Percentiles rank a stretch among this genome's conserved stretches.
Conservation (phyloP, 1,140 invertebrate genomes). For the Tribolium castaneum region DNA sequence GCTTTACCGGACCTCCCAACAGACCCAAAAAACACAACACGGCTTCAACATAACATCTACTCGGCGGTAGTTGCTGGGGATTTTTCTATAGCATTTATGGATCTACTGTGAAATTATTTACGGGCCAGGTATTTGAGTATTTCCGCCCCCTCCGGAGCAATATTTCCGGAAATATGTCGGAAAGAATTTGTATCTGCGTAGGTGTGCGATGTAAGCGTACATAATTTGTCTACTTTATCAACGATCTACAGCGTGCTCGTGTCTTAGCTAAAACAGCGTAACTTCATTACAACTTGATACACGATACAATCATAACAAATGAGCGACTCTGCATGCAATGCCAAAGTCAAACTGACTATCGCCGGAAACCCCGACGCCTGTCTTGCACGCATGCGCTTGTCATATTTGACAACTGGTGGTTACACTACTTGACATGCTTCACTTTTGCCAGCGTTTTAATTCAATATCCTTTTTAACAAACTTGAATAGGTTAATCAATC, state of each 20-base stretch:
- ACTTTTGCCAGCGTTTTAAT: constrained; percentile 23
- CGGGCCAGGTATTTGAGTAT: not conserved
- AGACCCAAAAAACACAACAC: not conserved
- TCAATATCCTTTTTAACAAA: constrained; percentile 33
- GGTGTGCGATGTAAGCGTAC: constrained; percentile 15
- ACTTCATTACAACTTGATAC: constrained; percentile 53
- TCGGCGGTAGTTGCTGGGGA: not conserved
- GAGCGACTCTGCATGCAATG: constrained; percentile 44
- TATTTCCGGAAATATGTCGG: constrained; percentile 31
- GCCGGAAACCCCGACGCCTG: constrained; percentile 42
- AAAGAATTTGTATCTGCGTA: constrained; percentile 31
- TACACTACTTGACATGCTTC: constrained; percentile 34
- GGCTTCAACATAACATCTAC: not conserved
- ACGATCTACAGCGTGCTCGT: constrained; percentile 28
- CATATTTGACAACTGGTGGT: constrained; percentile 37
- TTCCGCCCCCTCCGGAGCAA: not conserved
- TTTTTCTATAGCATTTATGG: not conserved
- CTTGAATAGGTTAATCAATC: constrained; percentile 26
- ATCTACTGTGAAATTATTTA: not conserved
- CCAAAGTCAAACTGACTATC: constrained; percentile 41
- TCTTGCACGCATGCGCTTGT: constrained; percentile 38
- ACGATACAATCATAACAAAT: constrained; percentile 53
- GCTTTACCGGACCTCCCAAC: not conserved
- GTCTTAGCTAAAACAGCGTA: constrained; percentile 37
- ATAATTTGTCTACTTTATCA: constrained; percentile 48